Conservation (phyloP, 2,797 vertebrate genomes). For the Philypnodon macrostomus region DNA sequence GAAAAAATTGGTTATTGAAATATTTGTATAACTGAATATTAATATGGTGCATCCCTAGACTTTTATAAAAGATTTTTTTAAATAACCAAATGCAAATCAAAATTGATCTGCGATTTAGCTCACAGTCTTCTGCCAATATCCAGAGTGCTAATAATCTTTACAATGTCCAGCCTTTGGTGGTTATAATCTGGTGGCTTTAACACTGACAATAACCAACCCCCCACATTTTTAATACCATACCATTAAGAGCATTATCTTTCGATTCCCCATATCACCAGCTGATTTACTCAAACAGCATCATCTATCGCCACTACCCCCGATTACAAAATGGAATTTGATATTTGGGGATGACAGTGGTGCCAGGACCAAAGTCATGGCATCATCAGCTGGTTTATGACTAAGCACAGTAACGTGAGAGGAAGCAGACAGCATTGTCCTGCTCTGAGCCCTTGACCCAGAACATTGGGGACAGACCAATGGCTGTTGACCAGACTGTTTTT, state of each 20-base stretch:
- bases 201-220: conserved; percentile 17
- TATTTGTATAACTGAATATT: too few species aligned
- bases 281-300: too few species aligned
- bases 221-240: neutral
- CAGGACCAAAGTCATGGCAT: conserved; percentile 65
- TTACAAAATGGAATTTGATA: conserved; percentile 63
- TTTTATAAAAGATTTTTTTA: too few species aligned
- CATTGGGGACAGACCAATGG: conserved; percentile 38
- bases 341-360: conserved; percentile 45
- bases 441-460: conserved; percentile 65
- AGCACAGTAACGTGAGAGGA: conserved; percentile 72
- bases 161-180: conserved; percentile 28
- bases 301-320: too few species aligned
- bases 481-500: conserved; percentile 37
- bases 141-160: conserved; percentile 25
- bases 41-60: too few species aligned
- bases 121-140: conserved; percentile 16
- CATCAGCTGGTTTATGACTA: conserved; percentile 73
- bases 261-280: too few species aligned
- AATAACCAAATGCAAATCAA: conserved; percentile 24
- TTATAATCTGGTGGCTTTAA: conserved; percentile 29
- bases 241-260: too few species aligned
- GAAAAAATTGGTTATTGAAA: too few species aligned
- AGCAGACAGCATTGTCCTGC: conserved; percentile 65
- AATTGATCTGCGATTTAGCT: conserved; percentile 20